These are phyloP conservation scores for Escarpia spicata DNA, from an alignment of 2,888 invertebrate species.

Conservation along the genomic window DNA sequence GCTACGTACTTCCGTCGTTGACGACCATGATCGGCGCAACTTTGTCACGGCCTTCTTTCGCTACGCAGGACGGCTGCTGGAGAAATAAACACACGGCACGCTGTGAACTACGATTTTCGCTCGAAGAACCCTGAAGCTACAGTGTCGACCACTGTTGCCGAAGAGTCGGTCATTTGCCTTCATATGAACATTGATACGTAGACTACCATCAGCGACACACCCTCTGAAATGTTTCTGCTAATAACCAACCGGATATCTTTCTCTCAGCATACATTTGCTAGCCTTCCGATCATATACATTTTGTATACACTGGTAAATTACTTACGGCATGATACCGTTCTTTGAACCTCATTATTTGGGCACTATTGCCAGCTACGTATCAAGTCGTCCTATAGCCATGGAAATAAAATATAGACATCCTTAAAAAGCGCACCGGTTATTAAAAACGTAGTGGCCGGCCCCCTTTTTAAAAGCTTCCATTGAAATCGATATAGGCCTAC, in stretches of 20 bases:
- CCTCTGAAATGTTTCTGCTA: neutral
- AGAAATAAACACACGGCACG: neutral
- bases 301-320: too few relatives aligned
- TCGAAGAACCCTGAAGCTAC: neutral
- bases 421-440: neutral
- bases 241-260: neutral
- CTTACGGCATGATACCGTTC: too few relatives aligned
- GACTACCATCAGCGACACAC: neutral
- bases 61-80: neutral
- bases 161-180: neutral
- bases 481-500: too few relatives aligned
- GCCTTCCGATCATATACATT: too few relatives aligned
- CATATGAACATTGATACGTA: neutral
- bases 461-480: too few relatives aligned
- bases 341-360: too few relatives aligned
- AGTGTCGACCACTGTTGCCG: neutral
- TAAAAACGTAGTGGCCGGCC: too few relatives aligned
- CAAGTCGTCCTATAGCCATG: neutral
- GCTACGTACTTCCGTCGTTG: neutral
- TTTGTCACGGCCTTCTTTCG: neutral
- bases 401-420: neutral
- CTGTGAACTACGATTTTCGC: neutral
- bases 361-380: too few relatives aligned
- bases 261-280: neutral
- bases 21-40: neutral